Conservation (phyloP, 1,140 invertebrate species). For the Drosophila obscura region DNA sequence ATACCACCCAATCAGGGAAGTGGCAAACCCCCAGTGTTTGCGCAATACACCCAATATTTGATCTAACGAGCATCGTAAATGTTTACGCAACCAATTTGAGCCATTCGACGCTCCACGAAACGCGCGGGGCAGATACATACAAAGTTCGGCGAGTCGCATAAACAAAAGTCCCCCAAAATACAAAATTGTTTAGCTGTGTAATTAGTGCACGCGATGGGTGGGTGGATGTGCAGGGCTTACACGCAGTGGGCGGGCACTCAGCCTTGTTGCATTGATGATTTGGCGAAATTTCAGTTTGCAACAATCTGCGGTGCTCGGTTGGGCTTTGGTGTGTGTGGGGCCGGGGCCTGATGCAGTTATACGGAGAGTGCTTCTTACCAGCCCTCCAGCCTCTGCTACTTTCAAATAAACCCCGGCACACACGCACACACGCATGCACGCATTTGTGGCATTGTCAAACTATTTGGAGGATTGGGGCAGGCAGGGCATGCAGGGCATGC, state of each 20-base stretch:
- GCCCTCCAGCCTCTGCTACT: neutral
- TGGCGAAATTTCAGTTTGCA: slow-evolving; percentile 31
- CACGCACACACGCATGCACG: neutral
- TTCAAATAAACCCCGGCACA: neutral
- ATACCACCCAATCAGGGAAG: too few relatives aligned
- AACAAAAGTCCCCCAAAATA: slow-evolving; percentile 58
- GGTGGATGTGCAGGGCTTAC: neutral
- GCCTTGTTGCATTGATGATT: slow-evolving; percentile 34
- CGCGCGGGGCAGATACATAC: slow-evolving; percentile 1
- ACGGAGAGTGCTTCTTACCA: slow-evolving; percentile 29
- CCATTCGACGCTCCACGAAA: slow-evolving; percentile 18
- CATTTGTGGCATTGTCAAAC: slow-evolving; percentile 34
- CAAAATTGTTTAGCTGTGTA: slow-evolving; percentile 63
- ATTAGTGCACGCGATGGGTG: slow-evolving; percentile 61
- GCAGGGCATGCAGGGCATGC: slow-evolving; percentile 32
- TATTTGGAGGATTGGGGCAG: too few relatives aligned
- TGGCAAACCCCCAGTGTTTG: neutral
- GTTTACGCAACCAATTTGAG: slow-evolving; percentile 61
- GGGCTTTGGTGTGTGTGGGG: neutral
- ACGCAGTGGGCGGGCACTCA: neutral
- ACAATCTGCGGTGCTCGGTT: slow-evolving; percentile 15
- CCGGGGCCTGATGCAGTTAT: slow-evolving; percentile 24
- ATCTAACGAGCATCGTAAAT: slow-evolving; percentile 18
- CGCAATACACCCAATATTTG: slow-evolving; percentile 9
- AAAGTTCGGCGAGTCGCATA: slow-evolving; percentile 44